A percentile compares a stretch with the other conserved stretches of the same genome.
Conservation (phyloP, 2,888 invertebrate genomes). For the Mylabris sibirica region DNA sequence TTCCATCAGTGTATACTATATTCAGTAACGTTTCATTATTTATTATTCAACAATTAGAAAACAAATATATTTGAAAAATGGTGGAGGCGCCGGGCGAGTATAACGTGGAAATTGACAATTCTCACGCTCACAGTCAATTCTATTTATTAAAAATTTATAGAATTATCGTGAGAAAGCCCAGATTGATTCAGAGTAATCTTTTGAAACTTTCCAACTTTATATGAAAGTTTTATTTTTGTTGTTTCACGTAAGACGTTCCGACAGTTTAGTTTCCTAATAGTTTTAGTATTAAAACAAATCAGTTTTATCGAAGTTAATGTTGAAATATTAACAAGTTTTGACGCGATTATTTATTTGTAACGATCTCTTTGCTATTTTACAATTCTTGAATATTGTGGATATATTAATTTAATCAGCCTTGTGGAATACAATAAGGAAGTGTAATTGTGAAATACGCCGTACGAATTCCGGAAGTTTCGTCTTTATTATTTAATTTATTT, state of each 20-base stretch:
- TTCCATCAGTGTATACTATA: too few relatives aligned
- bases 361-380: neutral
- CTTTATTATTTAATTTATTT: constrained; percentile 24
- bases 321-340: neutral
- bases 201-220: neutral
- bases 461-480: constrained; percentile 15
- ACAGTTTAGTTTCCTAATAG: neutral
- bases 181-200: neutral
- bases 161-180: constrained; percentile 1
- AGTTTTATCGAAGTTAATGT: neutral
- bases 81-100: constrained; percentile 3
- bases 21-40: too few relatives aligned
- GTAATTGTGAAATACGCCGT: constrained; percentile 1
- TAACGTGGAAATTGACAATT: neutral
- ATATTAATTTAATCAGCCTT: constrained; percentile 8
- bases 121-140: neutral
- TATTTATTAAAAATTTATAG: neutral
- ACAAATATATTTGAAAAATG: neutral
- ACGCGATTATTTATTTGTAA: neutral
- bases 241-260: neutral
- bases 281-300: constrained; percentile 1
- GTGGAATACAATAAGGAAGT: neutral
- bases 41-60: neutral
- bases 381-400: neutral
- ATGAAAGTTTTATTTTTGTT: constrained; percentile 1